Conservation (phyloP, 2,888 invertebrate species). For the Ryuthela nishihirai region DNA sequence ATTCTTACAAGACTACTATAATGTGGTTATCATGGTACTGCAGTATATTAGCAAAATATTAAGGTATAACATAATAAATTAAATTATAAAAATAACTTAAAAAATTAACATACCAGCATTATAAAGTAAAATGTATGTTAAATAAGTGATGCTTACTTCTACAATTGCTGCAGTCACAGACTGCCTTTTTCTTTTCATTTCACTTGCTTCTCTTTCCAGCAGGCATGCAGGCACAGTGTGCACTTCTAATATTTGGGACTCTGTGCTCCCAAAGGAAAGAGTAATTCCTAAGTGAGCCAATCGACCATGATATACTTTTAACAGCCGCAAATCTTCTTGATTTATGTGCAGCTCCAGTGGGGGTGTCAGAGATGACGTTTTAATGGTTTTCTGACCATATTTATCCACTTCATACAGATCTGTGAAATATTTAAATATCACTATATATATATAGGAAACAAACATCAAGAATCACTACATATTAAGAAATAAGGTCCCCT, state of each 20-base stretch:
- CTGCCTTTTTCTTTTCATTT: slow-evolving; percentile 50
- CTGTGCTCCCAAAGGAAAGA: slow-evolving; percentile 53
- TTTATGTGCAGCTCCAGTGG: slow-evolving; percentile 45
- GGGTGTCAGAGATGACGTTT: slow-evolving; percentile 41
- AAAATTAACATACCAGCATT: no score
- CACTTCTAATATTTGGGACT: slow-evolving; percentile 54
- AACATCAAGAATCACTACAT: no score
- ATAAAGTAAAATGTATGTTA: no score
- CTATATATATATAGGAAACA: no score
- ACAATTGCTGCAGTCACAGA: slow-evolving; percentile 1
- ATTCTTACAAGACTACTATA: no score
- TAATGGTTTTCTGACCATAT: slow-evolving; percentile 2
- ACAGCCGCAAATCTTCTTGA: slow-evolving; percentile 56
- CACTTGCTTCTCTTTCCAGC: slow-evolving; percentile 57
- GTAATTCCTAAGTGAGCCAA: slow-evolving; percentile 60
- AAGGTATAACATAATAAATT: no score
- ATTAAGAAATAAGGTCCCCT: no score
- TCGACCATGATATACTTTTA: slow-evolving; percentile 57
- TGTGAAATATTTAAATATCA: slow-evolving; percentile 6
- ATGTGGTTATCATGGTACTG: no score
- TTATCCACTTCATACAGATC: slow-evolving; percentile 17
- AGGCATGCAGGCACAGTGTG: slow-evolving; percentile 63
- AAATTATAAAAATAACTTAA: no score
- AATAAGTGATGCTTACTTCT: slow-evolving; percentile 16
- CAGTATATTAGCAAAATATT: no score